A percentile compares a stretch with the other conserved stretches of the same genome.
Conservation (phyloP, 2,113 vertebrate species). For the Aegithalos caudatus region DNA sequence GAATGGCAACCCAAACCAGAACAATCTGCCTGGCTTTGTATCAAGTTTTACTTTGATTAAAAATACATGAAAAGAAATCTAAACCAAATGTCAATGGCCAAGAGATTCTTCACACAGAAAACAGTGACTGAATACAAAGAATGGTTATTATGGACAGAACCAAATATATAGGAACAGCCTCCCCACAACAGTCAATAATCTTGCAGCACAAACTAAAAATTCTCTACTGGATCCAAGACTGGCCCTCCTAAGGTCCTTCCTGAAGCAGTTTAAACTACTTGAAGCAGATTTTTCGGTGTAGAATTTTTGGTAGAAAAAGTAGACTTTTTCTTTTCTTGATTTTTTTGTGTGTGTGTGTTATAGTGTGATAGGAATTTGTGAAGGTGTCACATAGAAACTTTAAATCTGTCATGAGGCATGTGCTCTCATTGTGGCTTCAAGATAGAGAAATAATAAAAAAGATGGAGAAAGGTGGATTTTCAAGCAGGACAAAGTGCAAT, state of each 20-base stretch:
- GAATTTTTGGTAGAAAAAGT: not conserved
- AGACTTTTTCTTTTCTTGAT: not conserved
- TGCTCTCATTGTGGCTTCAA: not conserved
- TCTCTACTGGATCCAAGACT: not conserved
- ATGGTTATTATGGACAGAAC: not conserved
- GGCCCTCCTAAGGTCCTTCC: not conserved
- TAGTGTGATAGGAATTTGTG: fast-evolving
- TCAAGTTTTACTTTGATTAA: not conserved
- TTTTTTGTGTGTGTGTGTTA: not conserved
- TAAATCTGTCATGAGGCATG: not conserved
- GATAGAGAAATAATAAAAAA: not conserved
- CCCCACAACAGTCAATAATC: not conserved
- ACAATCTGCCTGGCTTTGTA: not conserved
- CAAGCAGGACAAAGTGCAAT: not conserved
- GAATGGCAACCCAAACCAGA: not conserved
- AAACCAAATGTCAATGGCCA: not conserved
- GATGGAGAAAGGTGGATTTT: not conserved
- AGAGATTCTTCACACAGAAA: not conserved
- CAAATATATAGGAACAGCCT: not conserved
- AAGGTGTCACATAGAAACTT: not conserved
- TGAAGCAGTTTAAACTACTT: not conserved
- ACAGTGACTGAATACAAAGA: not conserved
- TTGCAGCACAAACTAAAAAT: not conserved
- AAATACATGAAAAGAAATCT: not conserved
- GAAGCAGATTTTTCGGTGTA: not conserved